Evolutionary conservation across 2,888 invertebrate genomes (phyloP), one percentile per base, ranked within the genome.

Genomic region (Drosophila aldrichi): DNA sequence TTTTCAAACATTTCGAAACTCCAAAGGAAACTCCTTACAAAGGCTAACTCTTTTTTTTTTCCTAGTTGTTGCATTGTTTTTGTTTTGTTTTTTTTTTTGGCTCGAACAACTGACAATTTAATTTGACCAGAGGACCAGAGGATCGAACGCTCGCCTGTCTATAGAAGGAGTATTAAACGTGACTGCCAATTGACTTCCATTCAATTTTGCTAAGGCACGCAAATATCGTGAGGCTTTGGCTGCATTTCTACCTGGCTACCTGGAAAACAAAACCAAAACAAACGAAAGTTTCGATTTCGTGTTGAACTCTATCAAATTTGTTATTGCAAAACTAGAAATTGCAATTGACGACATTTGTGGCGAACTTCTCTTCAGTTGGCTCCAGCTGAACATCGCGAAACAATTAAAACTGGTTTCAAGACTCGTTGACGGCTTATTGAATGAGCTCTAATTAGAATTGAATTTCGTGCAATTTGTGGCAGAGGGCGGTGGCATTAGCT

Each of bases 391-490:
- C 40, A 22, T 10, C 44, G 43, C 57, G 38, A 64, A 43, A 69
- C 63, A 79, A 67, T 76, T 57, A 49, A 77, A 75, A 78, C 78
- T 55, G 71, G 71, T 86, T 77, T 62, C 22, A n/a, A 48, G 55
- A 34, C 32, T 40, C 14, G 12, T 7, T 48, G 44, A 57, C 36
- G 44, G 59, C 36, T 65, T 40, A 72, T 65, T 89, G 82, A 90
- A 90, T 90, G 52, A 77, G 81, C 75, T 72, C 84, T 86, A 89
- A 90, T 89, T 89, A 90, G 89, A 85, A 90, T 89, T 79, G 82
- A 69, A 59, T 59, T 43, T 56, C 71, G 73, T 81, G 84, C 77
- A 55, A 74, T 70, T 61, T 61, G 57, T 5, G n/a, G 18, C 20
- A 36, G 43, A 40, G 63, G 44, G 29, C 44, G 34, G 62, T 32